Conservation (phyloP, 1,140 invertebrate genomes). For the Temnothorax longispinosus region DNA sequence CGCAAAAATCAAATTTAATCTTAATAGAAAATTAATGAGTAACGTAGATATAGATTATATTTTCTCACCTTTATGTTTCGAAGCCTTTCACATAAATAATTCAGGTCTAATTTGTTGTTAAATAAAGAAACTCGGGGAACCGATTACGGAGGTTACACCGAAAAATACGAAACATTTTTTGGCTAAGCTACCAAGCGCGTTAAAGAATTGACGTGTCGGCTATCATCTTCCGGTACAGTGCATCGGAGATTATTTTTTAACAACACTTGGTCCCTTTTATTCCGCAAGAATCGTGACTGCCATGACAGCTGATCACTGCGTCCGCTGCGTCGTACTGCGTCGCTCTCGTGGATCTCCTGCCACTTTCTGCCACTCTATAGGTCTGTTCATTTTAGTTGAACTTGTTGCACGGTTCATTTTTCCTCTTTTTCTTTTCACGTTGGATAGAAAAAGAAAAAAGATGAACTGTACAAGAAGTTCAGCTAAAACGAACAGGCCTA, state of each 20-base stretch:
- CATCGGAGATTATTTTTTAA: not conserved
- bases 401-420: too few species aligned
- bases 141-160: not conserved
- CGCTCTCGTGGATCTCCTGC: too few species aligned
- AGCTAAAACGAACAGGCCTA: too few species aligned
- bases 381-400: not conserved
- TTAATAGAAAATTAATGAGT: not conserved
- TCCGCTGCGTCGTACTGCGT: too few species aligned
- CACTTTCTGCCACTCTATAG: not conserved
- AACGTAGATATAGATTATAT: not conserved
- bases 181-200: not conserved
- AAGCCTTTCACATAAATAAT: conserved; percentile 38
- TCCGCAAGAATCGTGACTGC: not conserved
- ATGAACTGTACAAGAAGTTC: too few species aligned
- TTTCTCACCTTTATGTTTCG: conserved; percentile 17
- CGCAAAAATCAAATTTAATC: not conserved
- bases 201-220: not conserved
- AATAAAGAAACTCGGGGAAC: not conserved
- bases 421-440: too few species aligned
- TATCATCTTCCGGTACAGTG: not conserved
- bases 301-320: conserved; percentile 12
- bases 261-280: not conserved
- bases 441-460: too few species aligned
- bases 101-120: not conserved
- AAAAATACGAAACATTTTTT: conserved; percentile 37